Evolutionary conservation across 1,140 invertebrate species (phyloP).

Genomic region (Diachasmimorpha longicaudata): DNA sequence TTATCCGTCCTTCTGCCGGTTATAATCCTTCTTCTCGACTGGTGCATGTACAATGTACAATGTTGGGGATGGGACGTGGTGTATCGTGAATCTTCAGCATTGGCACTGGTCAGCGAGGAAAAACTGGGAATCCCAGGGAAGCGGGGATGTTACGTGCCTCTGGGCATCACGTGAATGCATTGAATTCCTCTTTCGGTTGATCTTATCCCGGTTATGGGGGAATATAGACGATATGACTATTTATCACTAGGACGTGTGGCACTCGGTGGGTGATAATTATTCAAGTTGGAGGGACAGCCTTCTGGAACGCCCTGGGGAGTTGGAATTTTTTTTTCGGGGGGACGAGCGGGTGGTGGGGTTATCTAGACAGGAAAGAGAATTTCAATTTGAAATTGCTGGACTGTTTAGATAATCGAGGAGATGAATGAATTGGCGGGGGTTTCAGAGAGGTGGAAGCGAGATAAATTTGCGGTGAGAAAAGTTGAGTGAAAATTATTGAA

Average conservation of each 20-base stretch:
- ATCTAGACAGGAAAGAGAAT: neutral
- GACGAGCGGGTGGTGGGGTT: neutral
- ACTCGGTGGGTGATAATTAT: neutral
- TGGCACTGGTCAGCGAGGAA: neutral
- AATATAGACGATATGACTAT: neutral
- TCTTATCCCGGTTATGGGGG: neutral
- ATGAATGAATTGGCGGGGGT: neutral
- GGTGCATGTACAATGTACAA: neutral
- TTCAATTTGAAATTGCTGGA: neutral
- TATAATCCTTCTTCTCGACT: slow-evolving; percentile 11
- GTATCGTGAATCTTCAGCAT: neutral
- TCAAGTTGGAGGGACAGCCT: neutral
- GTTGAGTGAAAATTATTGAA: too few relatives aligned
- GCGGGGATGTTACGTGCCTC: neutral
- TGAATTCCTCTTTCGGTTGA: neutral
- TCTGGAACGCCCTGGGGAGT: neutral
- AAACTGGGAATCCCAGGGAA: neutral
- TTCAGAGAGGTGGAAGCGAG: too few relatives aligned
- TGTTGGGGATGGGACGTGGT: neutral
- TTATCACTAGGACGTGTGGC: neutral
- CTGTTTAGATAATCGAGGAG: neutral
- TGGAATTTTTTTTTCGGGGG: neutral
- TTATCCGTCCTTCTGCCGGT: slow-evolving; percentile 5
- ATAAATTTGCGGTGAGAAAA: too few relatives aligned
- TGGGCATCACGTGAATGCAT: neutral